Percentiles rank a stretch among this genome's conserved stretches.
These are phyloP conservation scores for Ranitomeya variabilis DNA, from an alignment of 2,113 vertebrate species.

Conservation along the genomic window DNA sequence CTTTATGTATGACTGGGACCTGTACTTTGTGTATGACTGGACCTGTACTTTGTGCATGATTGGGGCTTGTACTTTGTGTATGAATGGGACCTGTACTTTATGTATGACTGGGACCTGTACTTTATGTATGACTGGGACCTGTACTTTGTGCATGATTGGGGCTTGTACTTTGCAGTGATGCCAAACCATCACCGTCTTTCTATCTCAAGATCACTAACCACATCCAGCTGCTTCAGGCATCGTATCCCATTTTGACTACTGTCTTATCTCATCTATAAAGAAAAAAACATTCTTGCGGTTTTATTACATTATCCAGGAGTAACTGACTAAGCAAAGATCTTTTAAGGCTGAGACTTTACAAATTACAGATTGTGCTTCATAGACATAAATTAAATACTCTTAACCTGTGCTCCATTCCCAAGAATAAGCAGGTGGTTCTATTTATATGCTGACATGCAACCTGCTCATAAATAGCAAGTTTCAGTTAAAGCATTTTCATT, in stretches of 20 bases:
- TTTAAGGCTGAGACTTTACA: not conserved
- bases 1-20: too few species aligned
- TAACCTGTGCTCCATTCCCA: conserved; percentile 1
- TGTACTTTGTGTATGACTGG: too few species aligned
- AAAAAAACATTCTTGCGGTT: not conserved
- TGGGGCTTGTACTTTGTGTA: too few species aligned
- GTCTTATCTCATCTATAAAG: not conserved
- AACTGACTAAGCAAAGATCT: not conserved
- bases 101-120: too few species aligned
- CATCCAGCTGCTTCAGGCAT: not conserved
- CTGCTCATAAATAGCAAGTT: conserved; percentile 32
- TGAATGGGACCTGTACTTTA: too few species aligned
- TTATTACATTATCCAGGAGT: not conserved
- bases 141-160: not conserved
- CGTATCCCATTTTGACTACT: not conserved
- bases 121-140: too few species aligned
- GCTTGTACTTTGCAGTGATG: not conserved
- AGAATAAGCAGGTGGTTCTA: conserved; percentile 29
- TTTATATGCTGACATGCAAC: conserved; percentile 13
- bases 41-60: too few species aligned
- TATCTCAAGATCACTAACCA: not conserved
- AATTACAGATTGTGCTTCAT: conserved; percentile 5
- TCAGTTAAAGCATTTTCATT: conserved; percentile 4
- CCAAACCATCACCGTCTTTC: not conserved
- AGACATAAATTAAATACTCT: conserved; percentile 1